These are phyloP conservation scores for Gobio occitaniae DNA, from an alignment of 2,797 vertebrate species.

Conservation along the genomic window DNA sequence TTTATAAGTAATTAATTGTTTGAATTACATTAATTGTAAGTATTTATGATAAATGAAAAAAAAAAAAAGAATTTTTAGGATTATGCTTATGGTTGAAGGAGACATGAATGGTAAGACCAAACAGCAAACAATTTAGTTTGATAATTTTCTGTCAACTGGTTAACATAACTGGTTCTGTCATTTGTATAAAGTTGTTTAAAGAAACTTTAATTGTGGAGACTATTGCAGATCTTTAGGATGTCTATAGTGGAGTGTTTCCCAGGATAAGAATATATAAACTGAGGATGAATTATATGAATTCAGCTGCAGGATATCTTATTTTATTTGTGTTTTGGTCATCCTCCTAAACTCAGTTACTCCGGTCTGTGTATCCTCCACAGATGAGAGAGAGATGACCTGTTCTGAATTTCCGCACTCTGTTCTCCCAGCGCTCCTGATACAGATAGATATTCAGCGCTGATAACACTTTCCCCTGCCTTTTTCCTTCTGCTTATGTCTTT, in stretches of 20 bases:
- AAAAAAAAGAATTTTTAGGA: neutral
- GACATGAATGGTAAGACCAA: neutral
- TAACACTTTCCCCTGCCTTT: constrained; percentile 33
- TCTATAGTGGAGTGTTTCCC: neutral
- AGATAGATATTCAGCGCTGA: constrained; percentile 44
- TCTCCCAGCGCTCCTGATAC: constrained; percentile 23
- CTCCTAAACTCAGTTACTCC: constrained; percentile 43
- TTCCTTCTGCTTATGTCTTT: constrained; percentile 15
- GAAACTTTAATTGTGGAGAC: neutral
- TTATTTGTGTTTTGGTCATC: constrained; percentile 39
- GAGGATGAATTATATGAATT: constrained; percentile 33
- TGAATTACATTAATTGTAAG: neutral
- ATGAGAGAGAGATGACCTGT: constrained; percentile 50
- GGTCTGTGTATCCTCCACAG: constrained; percentile 40
- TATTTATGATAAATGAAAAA: neutral
- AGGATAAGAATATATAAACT: constrained; percentile 15
- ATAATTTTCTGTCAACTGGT: neutral
- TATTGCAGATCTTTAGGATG: constrained; percentile 1
- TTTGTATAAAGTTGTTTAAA: neutral
- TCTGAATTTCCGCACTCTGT: constrained; percentile 46
- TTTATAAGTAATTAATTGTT: neutral
- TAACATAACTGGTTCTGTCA: too few relatives aligned
- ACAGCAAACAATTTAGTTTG: neutral
- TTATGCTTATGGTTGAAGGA: neutral
- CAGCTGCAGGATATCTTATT: constrained; percentile 34